Base-by-base conservation (phyloP, 2,888 invertebrate species). In the Synanthedon andrenaeformis region DNA sequence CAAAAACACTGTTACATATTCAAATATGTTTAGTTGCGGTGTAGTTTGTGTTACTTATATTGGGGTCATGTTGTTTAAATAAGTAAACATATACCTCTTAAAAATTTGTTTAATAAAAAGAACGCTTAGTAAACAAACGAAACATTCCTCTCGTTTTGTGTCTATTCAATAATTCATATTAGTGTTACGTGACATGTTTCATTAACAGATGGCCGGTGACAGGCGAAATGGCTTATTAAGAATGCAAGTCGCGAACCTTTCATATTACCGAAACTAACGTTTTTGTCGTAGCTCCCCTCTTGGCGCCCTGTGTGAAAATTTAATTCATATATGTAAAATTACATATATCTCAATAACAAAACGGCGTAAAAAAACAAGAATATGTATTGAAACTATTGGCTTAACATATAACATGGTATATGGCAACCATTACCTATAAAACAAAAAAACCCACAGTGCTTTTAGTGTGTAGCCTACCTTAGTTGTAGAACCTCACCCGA, bases 91-190 rank as follows among this genome's bases (percentile, higher is more conserved):
- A 17, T 17, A 17, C 1, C 13, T 45, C n/a, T 13, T 45, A 13
- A 45, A 45, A 45, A 45, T 45, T 45, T 45, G 45, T 45, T 13
- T 45, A n/a, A 45, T 45, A 45, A 45, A 35, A 45, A 45, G 45
- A 45, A n/a, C 45, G n/a, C 14, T 45, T 45, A 45, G 45, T 45
- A 45, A 45, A 45, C 45, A 45, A n/a, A 45, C 45, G 45, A 45
- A 45, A 45, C 45, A 45, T 45, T 45, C 45, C 45, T n/a, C 45
- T 45, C 6, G 45, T 45, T 45, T n/a, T 45, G 45, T 45, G 19
- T 45, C 54, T 55, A 53, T 54, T 55, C 55, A 55, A 56, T 53
- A 53, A 57, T 57, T 57, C 57, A 57, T 56, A 42, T 35, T 49
- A 12, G 12, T 35, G 14, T 49, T 54, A 57, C 57, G 54, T 55